Evolutionary conservation across 2,888 invertebrate species (phyloP), one percentile per base, ranked within the genome.

Genomic region (Ectobius pallidus): DNA sequence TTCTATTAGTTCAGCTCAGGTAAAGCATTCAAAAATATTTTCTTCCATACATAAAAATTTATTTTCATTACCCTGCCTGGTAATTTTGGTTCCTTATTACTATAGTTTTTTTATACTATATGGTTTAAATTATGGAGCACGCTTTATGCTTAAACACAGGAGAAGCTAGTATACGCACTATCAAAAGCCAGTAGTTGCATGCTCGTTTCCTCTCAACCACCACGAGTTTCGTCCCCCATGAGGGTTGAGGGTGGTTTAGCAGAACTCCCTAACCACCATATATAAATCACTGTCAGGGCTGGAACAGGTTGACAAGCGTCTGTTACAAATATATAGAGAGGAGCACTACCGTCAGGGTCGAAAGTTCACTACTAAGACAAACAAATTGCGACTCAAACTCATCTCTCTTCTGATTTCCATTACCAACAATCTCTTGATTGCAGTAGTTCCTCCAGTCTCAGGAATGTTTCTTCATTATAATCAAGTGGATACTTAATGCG

Each of bases 211-310:
- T 25, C 16, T 3, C 58, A 1, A 4, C 55, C 55, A 9, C 16
- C 55, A 27, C 6, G 25, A 58, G 58, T 58, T 58, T 58, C 58
- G 16, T 58, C 58, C 30, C 58, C 58, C 58, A 25, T 25, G 58
- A 1, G 58, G 30, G n/a, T 30, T 30, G n/a, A 4, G 58, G 58
- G n/a, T 30, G 30, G 30, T 58, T 20, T 58, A 58, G 58, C n/a
- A 11, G 58, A 11, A 58, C 58, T 58, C 58, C 58, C 58, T 58
- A 58, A 58, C 58, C 58, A 30, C 68, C 49, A 42, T 68, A 68
- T 68, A 70, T 70, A 70, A 70, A 70, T 70, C 70, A 70, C 70
- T 70, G 70, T 70, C 70, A 70, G 58, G 32, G 2, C 46, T 16
- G 14, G 30, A 32, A 32, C 46, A 68, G 68, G 68, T 52, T 68